phyloP scores from a whole-genome alignment of 2,888 invertebrate species.

The Hirtodrosophila alboralis region DNA sequence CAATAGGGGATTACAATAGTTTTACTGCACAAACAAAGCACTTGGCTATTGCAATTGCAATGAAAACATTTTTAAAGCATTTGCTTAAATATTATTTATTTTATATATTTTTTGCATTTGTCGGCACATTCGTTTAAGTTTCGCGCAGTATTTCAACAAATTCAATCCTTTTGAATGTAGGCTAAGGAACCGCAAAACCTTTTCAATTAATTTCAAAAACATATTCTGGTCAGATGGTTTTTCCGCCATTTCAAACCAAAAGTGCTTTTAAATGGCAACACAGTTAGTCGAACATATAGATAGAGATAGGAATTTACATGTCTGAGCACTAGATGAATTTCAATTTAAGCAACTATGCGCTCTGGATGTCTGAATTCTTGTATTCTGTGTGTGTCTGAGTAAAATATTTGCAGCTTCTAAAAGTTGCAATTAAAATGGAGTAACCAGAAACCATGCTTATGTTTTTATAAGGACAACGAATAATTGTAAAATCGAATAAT shows the following conservation, averaged over 20 bases:
- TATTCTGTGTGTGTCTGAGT: no score
- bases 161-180: neutral
- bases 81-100: slow-evolving; percentile 5
- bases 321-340: slow-evolving; percentile 47
- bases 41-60: slow-evolving; percentile 4
- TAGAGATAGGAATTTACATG: slow-evolving; percentile 28
- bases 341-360: slow-evolving; percentile 52
- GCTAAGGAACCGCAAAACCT: slow-evolving; percentile 29
- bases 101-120: neutral
- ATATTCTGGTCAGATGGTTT: slow-evolving; percentile 4
- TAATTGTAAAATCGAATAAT: neutral
- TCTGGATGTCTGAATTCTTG: slow-evolving; percentile 6
- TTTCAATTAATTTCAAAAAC: slow-evolving; percentile 49
- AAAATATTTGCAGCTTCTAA: no score
- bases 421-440: no score
- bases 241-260: slow-evolving; percentile 31
- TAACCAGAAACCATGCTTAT: neutral
- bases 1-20: slow-evolving; percentile 11
- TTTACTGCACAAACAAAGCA: slow-evolving; percentile 1
- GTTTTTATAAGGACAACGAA: neutral
- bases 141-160: slow-evolving; percentile 5
- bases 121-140: neutral
- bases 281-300: slow-evolving; percentile 2
- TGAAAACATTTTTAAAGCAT: neutral
- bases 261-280: slow-evolving; percentile 32